Evolutionary conservation across 2,113 vertebrate species (phyloP).

Genomic region (Grantiella picta): DNA sequence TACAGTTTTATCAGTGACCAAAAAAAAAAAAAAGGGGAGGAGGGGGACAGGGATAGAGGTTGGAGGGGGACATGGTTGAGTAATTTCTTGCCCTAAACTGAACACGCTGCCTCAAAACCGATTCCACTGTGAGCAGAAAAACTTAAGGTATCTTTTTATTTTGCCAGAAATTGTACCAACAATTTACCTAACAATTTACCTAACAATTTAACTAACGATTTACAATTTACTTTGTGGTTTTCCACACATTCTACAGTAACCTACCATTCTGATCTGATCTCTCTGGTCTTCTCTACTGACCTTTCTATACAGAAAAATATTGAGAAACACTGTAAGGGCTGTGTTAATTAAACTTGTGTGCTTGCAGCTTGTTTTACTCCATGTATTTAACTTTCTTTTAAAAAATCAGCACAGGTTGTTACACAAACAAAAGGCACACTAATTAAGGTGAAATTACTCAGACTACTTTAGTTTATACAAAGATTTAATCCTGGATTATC

Average conservation of each 20-base stretch:
- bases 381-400: neutral
- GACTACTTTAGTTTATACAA: constrained; percentile 13
- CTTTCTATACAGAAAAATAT: constrained; percentile 33
- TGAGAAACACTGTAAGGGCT: neutral
- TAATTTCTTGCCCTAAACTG: neutral
- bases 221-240: neutral
- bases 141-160: neutral
- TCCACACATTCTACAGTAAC: constrained; percentile 29
- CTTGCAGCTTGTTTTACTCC: neutral
- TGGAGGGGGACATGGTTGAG: neutral
- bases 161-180: neutral
- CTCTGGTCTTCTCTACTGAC: neutral
- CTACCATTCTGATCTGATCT: constrained; percentile 47
- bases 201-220: too few relatives aligned
- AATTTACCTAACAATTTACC: too few relatives aligned
- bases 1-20: neutral
- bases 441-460: constrained; percentile 45
- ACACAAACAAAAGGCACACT: constrained; percentile 19
- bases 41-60: accelerated
- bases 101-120: constrained; percentile 7
- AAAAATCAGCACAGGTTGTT: constrained; percentile 19
- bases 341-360: neutral
- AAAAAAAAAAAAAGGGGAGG: neutral
- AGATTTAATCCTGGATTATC: constrained; percentile 49
- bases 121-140: neutral